These are phyloP conservation scores for Graphium colonna DNA, from an alignment of 2,888 invertebrate genomes.

Conservation along the genomic window DNA sequence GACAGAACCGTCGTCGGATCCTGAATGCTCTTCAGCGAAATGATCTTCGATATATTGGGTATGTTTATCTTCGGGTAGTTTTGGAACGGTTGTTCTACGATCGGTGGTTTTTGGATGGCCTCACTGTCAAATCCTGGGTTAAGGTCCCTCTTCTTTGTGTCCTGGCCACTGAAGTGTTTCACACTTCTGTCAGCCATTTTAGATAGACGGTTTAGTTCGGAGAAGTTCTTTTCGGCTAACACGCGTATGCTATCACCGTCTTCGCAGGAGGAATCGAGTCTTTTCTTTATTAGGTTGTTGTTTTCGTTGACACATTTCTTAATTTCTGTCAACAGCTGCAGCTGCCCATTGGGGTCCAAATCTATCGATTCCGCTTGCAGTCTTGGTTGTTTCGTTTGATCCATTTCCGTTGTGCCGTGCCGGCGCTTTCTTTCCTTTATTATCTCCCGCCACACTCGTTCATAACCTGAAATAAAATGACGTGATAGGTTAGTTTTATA, in stretches of 20 bases:
- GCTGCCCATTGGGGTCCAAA: conserved; percentile 54
- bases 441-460: conserved; percentile 82
- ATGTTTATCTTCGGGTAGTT: conserved; percentile 58
- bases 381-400: conserved; percentile 33
- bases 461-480: conserved; percentile 74
- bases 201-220: conserved; percentile 66
- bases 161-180: conserved; percentile 61
- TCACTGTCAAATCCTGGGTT: conserved; percentile 68
- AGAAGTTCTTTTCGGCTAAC: conserved; percentile 70
- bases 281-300: conserved; percentile 67
- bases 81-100: conserved; percentile 34
- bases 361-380: conserved; percentile 31
- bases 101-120: conserved; percentile 51
- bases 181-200: conserved; percentile 71
- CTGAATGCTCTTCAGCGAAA: conserved; percentile 53
- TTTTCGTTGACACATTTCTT: conserved; percentile 67
- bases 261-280: conserved; percentile 46
- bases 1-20: conserved; percentile 39
- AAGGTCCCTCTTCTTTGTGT: conserved; percentile 55
- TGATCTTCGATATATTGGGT: conserved; percentile 64
- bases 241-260: conserved; percentile 56
- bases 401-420: conserved; percentile 50
- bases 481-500: neutral
- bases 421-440: conserved; percentile 82
- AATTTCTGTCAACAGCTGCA: conserved; percentile 66